Evolutionary conservation across 2,113 vertebrate genomes (phyloP), one percentile per base, ranked within the genome.

Genomic region (Macquaria ambigua): DNA sequence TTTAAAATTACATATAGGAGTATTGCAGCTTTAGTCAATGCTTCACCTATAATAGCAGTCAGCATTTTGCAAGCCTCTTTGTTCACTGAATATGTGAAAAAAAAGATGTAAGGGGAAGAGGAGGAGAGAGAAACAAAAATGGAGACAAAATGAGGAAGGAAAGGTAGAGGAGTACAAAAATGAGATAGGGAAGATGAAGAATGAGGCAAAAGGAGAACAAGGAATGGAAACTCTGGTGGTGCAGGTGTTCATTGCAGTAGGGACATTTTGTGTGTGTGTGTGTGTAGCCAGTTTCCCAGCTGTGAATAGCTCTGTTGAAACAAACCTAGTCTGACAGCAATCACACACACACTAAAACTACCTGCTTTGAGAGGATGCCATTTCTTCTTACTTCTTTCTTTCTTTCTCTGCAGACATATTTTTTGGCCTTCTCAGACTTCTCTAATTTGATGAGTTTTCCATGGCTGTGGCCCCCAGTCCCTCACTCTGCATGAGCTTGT

Each of bases 381-480:
- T 92, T 89, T 77, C 28, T 34, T 31, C 28, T 31, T 12, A 69
- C 59, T 34, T 55, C 15, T 53, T 34, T 48, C 73, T 48, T 75
- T 72, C 55, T 37, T 31, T 43, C 74, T 61, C 58, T 75, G 71
- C 84, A 89, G 83, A 90, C 21, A 56, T 84, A 78, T 84, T 86
- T 62, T 58, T 87, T 87, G 67, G 86, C 76, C 53, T 52, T 31
- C 75, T 70, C 83, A 23, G 70, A 72, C 74, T 84, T n/a, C 67
- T 78, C 67, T 78, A 71, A 87, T 86, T 84, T 94, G 92, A 93
- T 83, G 85, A 88, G 56, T 92, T 94, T 94, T 92, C 93, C 91
- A 92, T 88, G 48, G 64, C 75, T 23, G 81, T 78, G 85, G 77
- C 85, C 81, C 79, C 85, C 58, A 31, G 73, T 81, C 76, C 77